Base-by-base conservation (phyloP, 2,888 invertebrate genomes). In the Orthosia gracilis region DNA sequence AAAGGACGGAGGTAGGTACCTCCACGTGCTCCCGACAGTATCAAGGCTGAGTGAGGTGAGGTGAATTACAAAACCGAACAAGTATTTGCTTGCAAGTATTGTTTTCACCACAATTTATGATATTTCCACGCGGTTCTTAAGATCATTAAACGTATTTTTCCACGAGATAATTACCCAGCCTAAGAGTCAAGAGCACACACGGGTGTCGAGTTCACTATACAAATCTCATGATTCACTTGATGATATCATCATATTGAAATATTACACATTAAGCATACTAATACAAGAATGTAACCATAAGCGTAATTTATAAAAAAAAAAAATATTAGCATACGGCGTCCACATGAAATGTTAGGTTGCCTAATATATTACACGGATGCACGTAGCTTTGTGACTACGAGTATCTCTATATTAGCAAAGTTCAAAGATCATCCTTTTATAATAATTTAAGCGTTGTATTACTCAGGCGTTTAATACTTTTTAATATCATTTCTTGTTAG, bases 171-270 rank as follows among this genome's bases (percentile, higher is more conserved):
- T 78, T 68, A 67, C 40, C 63, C 26, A 40, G 67, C 47, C 63
- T 40, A 40, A 67, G 58, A 73, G 73, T 75, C 67, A 70, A 76
- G 68, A 74, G 54, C 76, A 78, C 64, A 75, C 68, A 58, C 61
- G 40, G 61, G 72, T 58, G 58, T 23, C 47, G 26, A 50, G 50
- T 54, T 61, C 65, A 70, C 67, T 73, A 75, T 77, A 90, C 82
- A 82, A 87, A 88, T 86, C 81, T 88, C 80, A 89, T 93, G 93
- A 94, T 89, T 94, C 92, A 93, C 85, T 85, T 84, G 87, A 89
- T 94, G 93, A 94, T 91, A 90, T 94, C 94, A 94, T 90, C 88
- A 83, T 76, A 82, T 76, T 85, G 76, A 85, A 87, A 80, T 85
- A 82, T 76, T 83, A 85, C 83, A 80, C 80, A 84, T 62, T 82